Evolutionary conservation across 1,140 invertebrate species (phyloP).

Genomic region (Hyles euphorbiae): DNA sequence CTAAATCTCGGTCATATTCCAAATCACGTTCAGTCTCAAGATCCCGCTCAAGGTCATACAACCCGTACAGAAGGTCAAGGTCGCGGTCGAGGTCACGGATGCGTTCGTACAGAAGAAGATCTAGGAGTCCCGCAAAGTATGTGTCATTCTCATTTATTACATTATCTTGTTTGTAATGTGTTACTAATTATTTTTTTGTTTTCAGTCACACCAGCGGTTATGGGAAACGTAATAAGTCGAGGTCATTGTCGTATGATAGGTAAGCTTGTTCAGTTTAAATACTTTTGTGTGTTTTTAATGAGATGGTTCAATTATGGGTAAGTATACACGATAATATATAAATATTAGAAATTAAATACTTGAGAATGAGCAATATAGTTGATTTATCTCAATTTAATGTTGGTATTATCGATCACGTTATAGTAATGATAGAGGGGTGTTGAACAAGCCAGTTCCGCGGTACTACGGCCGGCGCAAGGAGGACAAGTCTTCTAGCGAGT

Average conservation of each 20-base stretch:
- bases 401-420: too few relatives aligned
- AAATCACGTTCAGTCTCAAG: conserved; percentile 31
- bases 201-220: conserved; percentile 48
- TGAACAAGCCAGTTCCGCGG: conserved; percentile 43
- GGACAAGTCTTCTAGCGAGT: conserved; percentile 67
- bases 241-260: conserved; percentile 61
- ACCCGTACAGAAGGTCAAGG: conserved; percentile 32
- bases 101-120: conserved; percentile 45
- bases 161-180: background rate
- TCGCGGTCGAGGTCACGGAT: conserved; percentile 59
- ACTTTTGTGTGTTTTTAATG: background rate
- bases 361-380: too few relatives aligned
- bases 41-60: conserved; percentile 37
- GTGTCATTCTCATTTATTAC: conserved; percentile 25
- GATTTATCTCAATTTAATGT: too few relatives aligned
- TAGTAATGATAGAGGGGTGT: conserved; percentile 29
- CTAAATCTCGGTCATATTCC: conserved; percentile 51
- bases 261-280: conserved; percentile 36
- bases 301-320: background rate
- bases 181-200: conserved; percentile 23
- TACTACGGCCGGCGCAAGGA: conserved; percentile 70
- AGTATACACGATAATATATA: too few relatives aligned
- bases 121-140: conserved; percentile 54
- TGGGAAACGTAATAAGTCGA: conserved; percentile 51
- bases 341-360: too few relatives aligned